Percentiles rank a stretch among this genome's conserved stretches.
phyloP scores from a whole-genome alignment of 1,140 invertebrate species.

The Ceratina australensis region DNA sequence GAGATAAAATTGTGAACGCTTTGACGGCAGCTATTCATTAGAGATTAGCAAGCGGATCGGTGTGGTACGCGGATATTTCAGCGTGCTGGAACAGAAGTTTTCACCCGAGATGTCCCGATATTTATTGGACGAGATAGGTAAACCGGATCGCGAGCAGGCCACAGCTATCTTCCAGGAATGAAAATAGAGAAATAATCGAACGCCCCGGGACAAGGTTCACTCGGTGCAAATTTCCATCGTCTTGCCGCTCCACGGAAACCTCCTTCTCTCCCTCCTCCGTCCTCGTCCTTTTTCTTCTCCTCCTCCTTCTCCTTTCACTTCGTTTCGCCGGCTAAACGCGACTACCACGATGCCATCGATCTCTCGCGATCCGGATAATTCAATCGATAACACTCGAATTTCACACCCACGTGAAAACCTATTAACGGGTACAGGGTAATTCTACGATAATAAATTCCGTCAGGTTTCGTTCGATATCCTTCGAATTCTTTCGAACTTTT shows the following conservation, averaged over 20 bases:
- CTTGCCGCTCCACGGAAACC: conserved; percentile 54
- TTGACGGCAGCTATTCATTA: conserved; percentile 30
- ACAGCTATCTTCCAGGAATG: conserved; percentile 71
- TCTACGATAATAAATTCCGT: not conserved
- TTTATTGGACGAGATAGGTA: conserved; percentile 78
- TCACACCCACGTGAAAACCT: no score
- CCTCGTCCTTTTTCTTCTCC: not conserved
- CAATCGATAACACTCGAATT: not conserved
- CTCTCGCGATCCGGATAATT: not conserved
- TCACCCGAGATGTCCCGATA: conserved; percentile 64
- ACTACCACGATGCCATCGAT: not conserved
- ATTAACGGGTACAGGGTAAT: not conserved
- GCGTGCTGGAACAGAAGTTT: conserved; percentile 49
- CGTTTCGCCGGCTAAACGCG: not conserved
- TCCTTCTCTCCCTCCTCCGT: not conserved
- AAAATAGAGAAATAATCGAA: conserved; percentile 70
- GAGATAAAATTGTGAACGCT: conserved; percentile 5
- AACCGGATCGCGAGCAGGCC: conserved; percentile 74
- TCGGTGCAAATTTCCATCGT: conserved; percentile 54
- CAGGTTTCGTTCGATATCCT: no score
- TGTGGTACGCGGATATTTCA: not conserved
- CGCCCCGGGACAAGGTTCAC: conserved; percentile 42
- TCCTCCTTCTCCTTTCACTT: not conserved
- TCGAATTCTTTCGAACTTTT: no score
- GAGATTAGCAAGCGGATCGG: conserved; percentile 2